Evolutionary conservation across 2,113 vertebrate species (phyloP).

Genomic region (Spea bombifrons): DNA sequence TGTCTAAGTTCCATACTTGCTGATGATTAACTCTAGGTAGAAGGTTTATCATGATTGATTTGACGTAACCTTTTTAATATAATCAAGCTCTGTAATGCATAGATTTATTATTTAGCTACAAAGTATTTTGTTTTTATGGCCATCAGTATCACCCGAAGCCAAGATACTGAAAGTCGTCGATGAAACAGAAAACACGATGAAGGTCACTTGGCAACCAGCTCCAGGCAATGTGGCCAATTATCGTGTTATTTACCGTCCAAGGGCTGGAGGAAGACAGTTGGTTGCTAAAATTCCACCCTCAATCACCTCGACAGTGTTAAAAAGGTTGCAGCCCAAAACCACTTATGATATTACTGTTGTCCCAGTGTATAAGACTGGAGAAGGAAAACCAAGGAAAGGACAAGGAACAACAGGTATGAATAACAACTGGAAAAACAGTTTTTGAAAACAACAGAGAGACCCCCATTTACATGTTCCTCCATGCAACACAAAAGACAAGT

Average conservation of each 20-base stretch:
- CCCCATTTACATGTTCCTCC: no score
- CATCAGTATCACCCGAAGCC: conserved; percentile 72
- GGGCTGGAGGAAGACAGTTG: conserved; percentile 71
- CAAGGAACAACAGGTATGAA: conserved; percentile 91
- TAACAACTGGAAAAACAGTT: no score
- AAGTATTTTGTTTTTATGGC: conserved; percentile 49
- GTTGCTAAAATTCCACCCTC: conserved; percentile 69
- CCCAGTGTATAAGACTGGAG: conserved; percentile 84
- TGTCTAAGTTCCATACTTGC: no score
- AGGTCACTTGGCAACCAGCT: conserved; percentile 76
- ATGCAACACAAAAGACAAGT: no score
- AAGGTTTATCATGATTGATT: no score
- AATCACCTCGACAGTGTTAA: conserved; percentile 72
- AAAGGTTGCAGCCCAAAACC: conserved; percentile 77
- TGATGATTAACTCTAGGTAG: no score
- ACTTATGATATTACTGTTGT: conserved; percentile 80
- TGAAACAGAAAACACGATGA: conserved; percentile 84
- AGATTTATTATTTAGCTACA: neutral
- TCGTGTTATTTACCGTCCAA: conserved; percentile 76
- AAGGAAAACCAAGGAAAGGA: conserved; percentile 92
- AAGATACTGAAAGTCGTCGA: conserved; percentile 76
- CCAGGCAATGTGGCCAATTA: conserved; percentile 83
- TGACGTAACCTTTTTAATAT: no score
- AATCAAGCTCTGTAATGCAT: no score
- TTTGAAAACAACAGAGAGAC: neutral